Evolutionary conservation across 2,888 invertebrate species (phyloP).

Genomic region (Invenusta paracnida): DNA sequence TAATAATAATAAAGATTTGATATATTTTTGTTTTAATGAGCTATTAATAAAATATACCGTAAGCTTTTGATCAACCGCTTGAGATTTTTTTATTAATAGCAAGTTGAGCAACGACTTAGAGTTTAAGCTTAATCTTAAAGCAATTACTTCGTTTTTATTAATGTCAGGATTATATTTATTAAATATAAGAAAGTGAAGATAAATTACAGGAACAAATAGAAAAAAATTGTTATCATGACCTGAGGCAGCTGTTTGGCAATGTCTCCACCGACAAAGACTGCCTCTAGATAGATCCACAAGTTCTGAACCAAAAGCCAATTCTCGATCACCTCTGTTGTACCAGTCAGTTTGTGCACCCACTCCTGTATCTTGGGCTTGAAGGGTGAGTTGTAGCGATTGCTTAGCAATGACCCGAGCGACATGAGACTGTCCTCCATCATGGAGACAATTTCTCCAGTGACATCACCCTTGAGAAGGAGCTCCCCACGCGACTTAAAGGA

Average conservation of each 20-base stretch:
- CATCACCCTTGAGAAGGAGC: conserved; percentile 83
- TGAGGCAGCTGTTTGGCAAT: conserved; percentile 88
- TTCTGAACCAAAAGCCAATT: conserved; percentile 92
- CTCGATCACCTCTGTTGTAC: conserved; percentile 90
- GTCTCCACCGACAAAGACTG: conserved; percentile 94
- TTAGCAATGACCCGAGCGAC: conserved; percentile 84
- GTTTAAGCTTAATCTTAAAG: no score
- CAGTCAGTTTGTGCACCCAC: conserved; percentile 87
- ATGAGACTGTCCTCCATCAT: conserved; percentile 90
- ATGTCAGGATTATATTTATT: no score
- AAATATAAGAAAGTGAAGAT: no score
- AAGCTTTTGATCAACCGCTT: no score
- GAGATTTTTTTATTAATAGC: no score
- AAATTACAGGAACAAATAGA: no score
- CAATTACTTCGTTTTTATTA: no score
- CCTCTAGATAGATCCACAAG: conserved; percentile 96
- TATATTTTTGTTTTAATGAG: no score
- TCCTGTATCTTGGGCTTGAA: conserved; percentile 92
- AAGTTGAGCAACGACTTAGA: no score
- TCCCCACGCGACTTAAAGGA: conserved; percentile 90
- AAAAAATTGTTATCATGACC: no score
- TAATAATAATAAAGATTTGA: no score
- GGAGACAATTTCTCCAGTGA: conserved; percentile 88
- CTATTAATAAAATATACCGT: no score
- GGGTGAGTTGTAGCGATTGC: conserved; percentile 92